A percentile compares a stretch with the other conserved stretches of the same genome.
phyloP scores from a whole-genome alignment of 2,888 invertebrate genomes.

The Cephus sareptanus region DNA sequence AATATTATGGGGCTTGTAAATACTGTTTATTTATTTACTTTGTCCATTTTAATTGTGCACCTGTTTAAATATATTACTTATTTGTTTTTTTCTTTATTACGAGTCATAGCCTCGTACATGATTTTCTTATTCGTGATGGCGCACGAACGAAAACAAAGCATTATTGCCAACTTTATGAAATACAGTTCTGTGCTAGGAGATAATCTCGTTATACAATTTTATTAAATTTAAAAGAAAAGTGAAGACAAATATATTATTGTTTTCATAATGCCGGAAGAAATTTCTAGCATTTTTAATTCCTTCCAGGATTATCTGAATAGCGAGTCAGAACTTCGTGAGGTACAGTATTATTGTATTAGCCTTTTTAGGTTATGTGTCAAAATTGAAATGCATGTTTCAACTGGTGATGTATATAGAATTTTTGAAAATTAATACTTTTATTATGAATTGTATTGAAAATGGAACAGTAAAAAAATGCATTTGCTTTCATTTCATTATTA shows the following conservation, averaged over 20 bases:
- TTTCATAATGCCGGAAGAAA: slow-evolving; percentile 66
- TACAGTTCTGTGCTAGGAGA: neutral
- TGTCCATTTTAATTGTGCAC: neutral
- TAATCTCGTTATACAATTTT: neutral
- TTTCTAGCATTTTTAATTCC: slow-evolving; percentile 75
- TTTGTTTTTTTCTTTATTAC: too few relatives aligned
- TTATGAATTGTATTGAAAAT: slow-evolving; percentile 2
- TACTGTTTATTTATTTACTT: neutral
- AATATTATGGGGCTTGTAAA: neutral
- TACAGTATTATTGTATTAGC: slow-evolving; percentile 53
- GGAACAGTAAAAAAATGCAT: neutral
- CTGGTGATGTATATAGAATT: neutral
- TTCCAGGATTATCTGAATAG: slow-evolving; percentile 82
- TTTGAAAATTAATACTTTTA: slow-evolving; percentile 16
- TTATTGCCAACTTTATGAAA: neutral
- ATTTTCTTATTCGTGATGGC: neutral
- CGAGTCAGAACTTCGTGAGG: slow-evolving; percentile 86
- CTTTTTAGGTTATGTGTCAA: slow-evolving; percentile 1
- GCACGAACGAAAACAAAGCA: neutral
- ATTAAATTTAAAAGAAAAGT: neutral
- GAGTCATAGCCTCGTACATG: neutral
- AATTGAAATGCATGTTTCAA: neutral
- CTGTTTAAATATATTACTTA: neutral
- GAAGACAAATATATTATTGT: neutral
- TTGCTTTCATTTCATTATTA: slow-evolving; percentile 19